Evolutionary conservation across 1,140 invertebrate species (phyloP), one percentile per base, ranked within the genome.

Genomic region (Drosophila obscura): DNA sequence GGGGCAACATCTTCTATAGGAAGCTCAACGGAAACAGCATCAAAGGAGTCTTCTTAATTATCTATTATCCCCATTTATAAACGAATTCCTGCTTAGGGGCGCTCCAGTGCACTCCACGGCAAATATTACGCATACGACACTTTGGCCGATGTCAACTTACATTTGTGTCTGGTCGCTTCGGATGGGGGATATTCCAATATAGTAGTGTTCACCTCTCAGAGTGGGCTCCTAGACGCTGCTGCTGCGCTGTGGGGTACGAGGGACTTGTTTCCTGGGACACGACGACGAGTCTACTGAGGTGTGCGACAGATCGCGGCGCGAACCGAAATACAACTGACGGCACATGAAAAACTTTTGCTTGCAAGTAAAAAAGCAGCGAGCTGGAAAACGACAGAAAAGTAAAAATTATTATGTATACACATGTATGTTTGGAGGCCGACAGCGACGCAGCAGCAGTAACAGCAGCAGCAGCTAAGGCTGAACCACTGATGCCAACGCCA

Each of bases 291-390:
- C 16, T 31, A 22, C 71, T 64, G 16, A 65, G 83, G 72, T 65
- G 64, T 75, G 87, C 87, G 83, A 87, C 90, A 91, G 90, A 84
- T 91, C 90, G 76, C 82, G 66, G 64, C 85, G 87, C 90, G 85
- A 79, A 91, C 90, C 90, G 90, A 91, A 90, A 90, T 84, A 74
- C 82, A 91, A 91, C 90, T 91, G 90, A 91, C 89, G 66, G 85
- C 79, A 89, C 84, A 85, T 91, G 85, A 90, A 91, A 91, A 91
- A 78, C 80, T 78, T 88, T 91, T 68, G 85, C 83, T 82, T 68
- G 73, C 80, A 91, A 82, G 90, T 91, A 91, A 91, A 89, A 89
- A 90, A 90, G 60, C 82, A 88, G 66, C 82, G 69, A 74, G 82
- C 83, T 85, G 82, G 82, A 85, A 85, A 85, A 88, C 83, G 66